Evolutionary conservation across 2,113 vertebrate genomes (phyloP).

Genomic region (Myodes glareolus): DNA sequence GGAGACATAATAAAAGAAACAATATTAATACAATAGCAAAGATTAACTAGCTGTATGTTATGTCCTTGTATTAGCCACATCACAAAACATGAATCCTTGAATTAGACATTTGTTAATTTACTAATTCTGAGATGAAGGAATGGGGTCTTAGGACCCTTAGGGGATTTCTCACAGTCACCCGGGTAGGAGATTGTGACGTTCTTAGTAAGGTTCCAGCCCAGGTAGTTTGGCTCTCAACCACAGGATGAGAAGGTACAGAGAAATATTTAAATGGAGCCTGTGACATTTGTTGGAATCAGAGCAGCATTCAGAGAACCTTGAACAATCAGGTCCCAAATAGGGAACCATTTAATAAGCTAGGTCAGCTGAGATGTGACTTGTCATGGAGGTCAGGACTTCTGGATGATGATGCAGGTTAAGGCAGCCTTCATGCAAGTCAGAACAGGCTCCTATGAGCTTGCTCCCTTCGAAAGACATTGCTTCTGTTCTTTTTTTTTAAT

Average conservation of each 20-base stretch:
- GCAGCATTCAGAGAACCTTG: background rate
- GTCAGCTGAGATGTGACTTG: background rate
- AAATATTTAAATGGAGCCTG: background rate
- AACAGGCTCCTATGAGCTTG: background rate
- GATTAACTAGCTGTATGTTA: background rate
- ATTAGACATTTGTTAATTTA: background rate
- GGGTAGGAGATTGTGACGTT: background rate
- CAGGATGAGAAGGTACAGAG: background rate
- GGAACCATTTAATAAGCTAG: background rate
- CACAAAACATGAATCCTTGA: background rate
- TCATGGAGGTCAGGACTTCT: background rate
- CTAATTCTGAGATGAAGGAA: slow-evolving; percentile 8
- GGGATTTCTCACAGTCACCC: background rate
- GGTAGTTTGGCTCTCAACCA: background rate
- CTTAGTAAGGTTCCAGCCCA: background rate
- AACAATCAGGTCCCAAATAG: background rate
- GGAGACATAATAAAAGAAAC: background rate
- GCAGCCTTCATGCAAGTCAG: background rate
- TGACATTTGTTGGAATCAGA: background rate
- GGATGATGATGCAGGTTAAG: background rate
- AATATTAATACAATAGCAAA: background rate
- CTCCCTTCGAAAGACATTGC: background rate
- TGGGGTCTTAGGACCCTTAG: background rate
- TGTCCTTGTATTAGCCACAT: background rate
- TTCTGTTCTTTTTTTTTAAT: slow-evolving; percentile 15